These are phyloP conservation scores for Lingula anatina DNA, from an alignment of 2,888 invertebrate genomes.

Conservation along the genomic window DNA sequence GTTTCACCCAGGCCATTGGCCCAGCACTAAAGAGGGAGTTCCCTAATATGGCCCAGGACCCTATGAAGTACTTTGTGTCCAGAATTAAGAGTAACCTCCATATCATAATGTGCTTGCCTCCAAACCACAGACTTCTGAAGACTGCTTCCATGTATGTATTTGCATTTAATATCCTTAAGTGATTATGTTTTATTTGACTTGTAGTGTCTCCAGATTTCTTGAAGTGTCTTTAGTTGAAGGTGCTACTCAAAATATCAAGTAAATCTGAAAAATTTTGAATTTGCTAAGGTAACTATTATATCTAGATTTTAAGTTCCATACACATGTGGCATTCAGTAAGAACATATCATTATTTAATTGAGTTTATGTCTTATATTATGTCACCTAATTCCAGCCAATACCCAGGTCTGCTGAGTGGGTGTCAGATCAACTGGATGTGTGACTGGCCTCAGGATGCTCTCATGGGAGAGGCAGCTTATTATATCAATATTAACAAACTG, in stretches of 20 bases:
- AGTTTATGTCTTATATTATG: conserved; percentile 3
- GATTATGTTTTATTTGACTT: too few relatives aligned
- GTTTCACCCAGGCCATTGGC: conserved; percentile 19
- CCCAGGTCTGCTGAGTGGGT: conserved; percentile 47
- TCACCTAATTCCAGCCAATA: conserved; percentile 45
- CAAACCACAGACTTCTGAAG: conserved; percentile 37
- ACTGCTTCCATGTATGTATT: conserved; percentile 29
- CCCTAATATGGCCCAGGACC: conserved; percentile 40
- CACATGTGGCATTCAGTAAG: neutral
- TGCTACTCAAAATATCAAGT: neutral
- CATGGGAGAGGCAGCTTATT: conserved; percentile 45
- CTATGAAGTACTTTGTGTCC: conserved; percentile 49
- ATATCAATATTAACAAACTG: conserved; percentile 36
- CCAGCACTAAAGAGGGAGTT: conserved; percentile 41
- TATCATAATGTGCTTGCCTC: conserved; percentile 47
- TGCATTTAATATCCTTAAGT: too few relatives aligned
- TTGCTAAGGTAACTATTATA: neutral
- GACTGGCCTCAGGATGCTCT: conserved; percentile 49
- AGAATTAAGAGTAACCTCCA: conserved; percentile 50
- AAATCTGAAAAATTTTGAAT: too few relatives aligned
- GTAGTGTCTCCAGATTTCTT: too few relatives aligned
- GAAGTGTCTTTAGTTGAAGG: neutral
- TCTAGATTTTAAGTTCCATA: neutral
- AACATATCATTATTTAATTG: neutral
- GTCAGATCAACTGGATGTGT: conserved; percentile 50